These are phyloP conservation scores for Zygogramma bicolorata DNA, from an alignment of 2,888 invertebrate genomes.

Conservation along the genomic window DNA sequence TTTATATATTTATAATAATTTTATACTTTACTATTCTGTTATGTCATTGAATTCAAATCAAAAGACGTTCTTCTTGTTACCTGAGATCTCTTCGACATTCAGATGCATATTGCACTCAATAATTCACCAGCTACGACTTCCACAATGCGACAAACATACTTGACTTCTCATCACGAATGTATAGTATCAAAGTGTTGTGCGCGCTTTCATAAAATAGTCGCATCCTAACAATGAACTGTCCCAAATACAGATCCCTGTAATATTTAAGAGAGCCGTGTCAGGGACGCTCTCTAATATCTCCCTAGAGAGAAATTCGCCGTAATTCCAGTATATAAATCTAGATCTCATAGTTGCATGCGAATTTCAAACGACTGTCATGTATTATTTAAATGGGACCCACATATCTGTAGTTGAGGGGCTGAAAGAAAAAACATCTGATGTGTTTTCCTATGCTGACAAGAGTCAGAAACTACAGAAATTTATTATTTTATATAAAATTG, in stretches of 20 bases:
- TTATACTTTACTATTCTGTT: too few relatives aligned
- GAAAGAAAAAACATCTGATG: neutral
- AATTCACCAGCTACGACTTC: neutral
- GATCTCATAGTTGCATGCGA: slow-evolving; percentile 58
- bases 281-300: slow-evolving; percentile 7
- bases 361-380: slow-evolving; percentile 60
- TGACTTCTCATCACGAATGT: neutral
- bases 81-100: neutral
- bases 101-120: neutral
- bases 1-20: too few relatives aligned
- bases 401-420: slow-evolving; percentile 48
- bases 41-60: too few relatives aligned
- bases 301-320: neutral
- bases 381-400: slow-evolving; percentile 62
- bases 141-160: neutral
- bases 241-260: slow-evolving; percentile 6
- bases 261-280: neutral
- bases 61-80: too few relatives aligned
- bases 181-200: neutral
- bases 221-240: slow-evolving; percentile 2
- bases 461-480: too few relatives aligned
- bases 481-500: too few relatives aligned
- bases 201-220: neutral
- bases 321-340: slow-evolving; percentile 49
- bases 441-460: neutral